A percentile compares a stretch with the other conserved stretches of the same genome.
Evolutionary conservation across 2,797 vertebrate species (phyloP).

Genomic region (Mormyrops boulengeri): DNA sequence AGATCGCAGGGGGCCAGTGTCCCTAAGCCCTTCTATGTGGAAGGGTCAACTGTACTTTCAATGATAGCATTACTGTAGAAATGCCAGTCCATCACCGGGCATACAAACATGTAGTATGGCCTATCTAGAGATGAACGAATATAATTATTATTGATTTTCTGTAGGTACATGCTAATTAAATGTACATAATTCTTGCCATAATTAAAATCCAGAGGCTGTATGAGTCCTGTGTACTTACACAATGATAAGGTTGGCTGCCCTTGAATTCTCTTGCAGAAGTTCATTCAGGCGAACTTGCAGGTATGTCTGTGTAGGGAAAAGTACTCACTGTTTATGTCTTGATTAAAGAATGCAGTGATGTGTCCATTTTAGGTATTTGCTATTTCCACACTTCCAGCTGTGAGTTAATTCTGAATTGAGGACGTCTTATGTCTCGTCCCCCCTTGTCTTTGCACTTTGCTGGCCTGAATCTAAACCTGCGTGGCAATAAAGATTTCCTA

Average conservation of each 20-base stretch:
- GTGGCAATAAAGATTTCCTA: neutral
- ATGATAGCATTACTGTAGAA: neutral
- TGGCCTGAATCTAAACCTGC: neutral
- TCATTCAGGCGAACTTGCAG: constrained; percentile 92
- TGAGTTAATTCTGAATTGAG: neutral
- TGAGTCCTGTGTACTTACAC: constrained; percentile 71
- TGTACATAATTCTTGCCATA: neutral
- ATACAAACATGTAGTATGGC: neutral
- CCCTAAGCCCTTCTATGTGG: neutral
- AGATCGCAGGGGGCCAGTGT: neutral
- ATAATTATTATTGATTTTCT: neutral
- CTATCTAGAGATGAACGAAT: neutral
- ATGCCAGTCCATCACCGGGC: neutral
- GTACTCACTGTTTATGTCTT: neutral
- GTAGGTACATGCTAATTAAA: neutral
- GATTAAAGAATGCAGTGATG: neutral
- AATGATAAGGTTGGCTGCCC: constrained; percentile 84
- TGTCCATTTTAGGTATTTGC: neutral
- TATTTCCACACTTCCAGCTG: neutral
- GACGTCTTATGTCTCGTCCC: neutral
- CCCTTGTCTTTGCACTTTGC: neutral
- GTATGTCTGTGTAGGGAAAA: constrained; percentile 65
- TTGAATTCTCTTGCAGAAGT: constrained; percentile 80
- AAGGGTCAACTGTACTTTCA: neutral
- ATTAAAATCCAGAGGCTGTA: neutral